phyloP scores from a whole-genome alignment of 2,797 vertebrate species.

The Hyperoplus immaculatus region DNA sequence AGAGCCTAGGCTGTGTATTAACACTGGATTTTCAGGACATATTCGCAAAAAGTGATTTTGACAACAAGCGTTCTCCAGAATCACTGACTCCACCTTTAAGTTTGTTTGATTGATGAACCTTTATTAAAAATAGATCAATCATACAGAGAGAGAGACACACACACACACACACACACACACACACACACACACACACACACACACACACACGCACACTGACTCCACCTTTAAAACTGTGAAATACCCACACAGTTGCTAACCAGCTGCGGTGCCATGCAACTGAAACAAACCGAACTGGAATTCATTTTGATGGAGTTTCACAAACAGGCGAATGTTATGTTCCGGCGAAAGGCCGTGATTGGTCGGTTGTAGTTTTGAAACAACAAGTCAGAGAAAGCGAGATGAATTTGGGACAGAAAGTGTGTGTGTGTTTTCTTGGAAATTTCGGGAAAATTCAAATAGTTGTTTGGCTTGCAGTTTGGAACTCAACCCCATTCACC shows the following conservation, averaged over 20 bases:
- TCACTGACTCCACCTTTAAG: too few species aligned
- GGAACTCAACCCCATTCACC: neutral
- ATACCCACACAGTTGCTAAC: neutral
- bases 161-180: conserved; percentile 7
- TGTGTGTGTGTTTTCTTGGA: neutral
- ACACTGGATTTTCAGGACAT: too few species aligned
- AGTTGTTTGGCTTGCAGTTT: neutral
- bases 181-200: conserved; percentile 25
- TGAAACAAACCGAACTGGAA: neutral
- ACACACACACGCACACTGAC: conserved; percentile 22
- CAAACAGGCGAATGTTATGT: neutral
- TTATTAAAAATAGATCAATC: too few species aligned
- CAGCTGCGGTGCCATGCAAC: neutral
- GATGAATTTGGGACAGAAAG: neutral
- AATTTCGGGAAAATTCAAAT: neutral
- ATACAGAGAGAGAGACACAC: neutral
- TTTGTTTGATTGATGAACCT: too few species aligned
- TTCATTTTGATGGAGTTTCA: neutral
- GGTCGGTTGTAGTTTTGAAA: too few species aligned
- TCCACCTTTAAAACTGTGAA: too few species aligned
- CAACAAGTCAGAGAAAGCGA: neutral
- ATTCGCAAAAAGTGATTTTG: too few species aligned
- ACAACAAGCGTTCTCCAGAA: too few species aligned
- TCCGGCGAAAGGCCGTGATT: neutral
- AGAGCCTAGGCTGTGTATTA: too few species aligned